A percentile compares a stretch with the other conserved stretches of the same genome.
Evolutionary conservation across 1,140 invertebrate species (phyloP).

Genomic region (Ceratina japonica): DNA sequence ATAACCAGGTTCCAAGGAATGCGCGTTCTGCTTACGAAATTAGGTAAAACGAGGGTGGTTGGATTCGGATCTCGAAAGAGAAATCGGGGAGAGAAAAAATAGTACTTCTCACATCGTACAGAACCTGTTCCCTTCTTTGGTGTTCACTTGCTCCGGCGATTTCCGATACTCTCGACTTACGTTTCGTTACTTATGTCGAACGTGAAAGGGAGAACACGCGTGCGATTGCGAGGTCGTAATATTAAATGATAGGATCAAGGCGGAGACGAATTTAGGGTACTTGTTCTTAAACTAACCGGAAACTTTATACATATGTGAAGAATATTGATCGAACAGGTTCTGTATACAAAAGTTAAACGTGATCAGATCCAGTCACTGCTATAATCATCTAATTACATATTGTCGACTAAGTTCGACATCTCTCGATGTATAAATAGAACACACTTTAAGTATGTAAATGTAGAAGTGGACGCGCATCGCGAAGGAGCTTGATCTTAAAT

Average conservation of each 20-base stretch:
- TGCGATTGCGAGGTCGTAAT: neutral
- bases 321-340: no score
- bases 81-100: neutral
- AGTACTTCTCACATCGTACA: neutral
- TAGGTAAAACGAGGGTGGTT: slow-evolving; percentile 31
- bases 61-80: slow-evolving; percentile 9
- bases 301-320: no score
- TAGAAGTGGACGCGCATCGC: neutral
- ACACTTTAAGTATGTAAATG: neutral
- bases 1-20: neutral
- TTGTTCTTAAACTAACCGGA: no score
- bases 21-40: neutral
- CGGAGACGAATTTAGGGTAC: no score
- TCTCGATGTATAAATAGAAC: neutral
- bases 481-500: neutral
- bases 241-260: no score
- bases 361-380: no score
- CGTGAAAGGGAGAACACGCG: neutral
- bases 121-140: slow-evolving; percentile 32
- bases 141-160: neutral
- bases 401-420: neutral
- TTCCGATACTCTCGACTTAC: neutral
- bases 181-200: neutral
- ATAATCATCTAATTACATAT: neutral
- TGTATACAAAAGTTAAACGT: no score